Percentiles rank a stretch among this genome's conserved stretches.
phyloP scores from a whole-genome alignment of 2,797 vertebrate genomes.

The Ceyx erithaca region DNA sequence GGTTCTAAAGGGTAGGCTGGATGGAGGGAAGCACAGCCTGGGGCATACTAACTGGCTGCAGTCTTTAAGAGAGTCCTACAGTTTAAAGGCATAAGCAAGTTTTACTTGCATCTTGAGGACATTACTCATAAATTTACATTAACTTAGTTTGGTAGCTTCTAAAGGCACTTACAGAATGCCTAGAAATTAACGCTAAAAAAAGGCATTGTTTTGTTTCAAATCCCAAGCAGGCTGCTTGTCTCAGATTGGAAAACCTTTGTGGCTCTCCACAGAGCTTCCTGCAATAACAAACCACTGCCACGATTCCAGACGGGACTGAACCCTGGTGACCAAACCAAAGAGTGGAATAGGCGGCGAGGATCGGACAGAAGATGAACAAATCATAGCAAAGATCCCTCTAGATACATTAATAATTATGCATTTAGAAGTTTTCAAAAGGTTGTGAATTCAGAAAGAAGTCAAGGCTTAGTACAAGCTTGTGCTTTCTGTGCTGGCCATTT shows the following conservation, averaged over 20 bases:
- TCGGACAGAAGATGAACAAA: background rate
- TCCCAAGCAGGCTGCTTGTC: background rate
- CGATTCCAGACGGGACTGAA: background rate
- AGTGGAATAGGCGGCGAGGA: background rate
- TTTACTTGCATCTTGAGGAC: constrained; percentile 41
- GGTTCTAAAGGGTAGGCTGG: background rate
- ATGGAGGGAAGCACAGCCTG: background rate
- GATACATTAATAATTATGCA: background rate
- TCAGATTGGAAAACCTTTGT: background rate
- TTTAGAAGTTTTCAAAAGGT: background rate
- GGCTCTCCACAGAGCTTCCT: background rate
- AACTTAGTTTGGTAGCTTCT: background rate
- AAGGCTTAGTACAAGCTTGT: background rate
- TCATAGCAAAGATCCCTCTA: background rate
- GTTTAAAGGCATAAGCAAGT: background rate
- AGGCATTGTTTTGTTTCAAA: background rate
- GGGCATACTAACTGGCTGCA: background rate
- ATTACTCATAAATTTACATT: constrained; percentile 11
- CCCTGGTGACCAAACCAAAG: background rate
- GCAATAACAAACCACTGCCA: background rate
- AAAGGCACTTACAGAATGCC: background rate
- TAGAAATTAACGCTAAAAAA: constrained; percentile 10
- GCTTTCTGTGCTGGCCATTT: background rate
- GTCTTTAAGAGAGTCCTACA: background rate
- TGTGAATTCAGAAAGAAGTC: background rate